Evolutionary conservation across 1,140 invertebrate genomes (phyloP), one percentile per base, ranked within the genome.

Genomic region (Gryon sp.): DNA sequence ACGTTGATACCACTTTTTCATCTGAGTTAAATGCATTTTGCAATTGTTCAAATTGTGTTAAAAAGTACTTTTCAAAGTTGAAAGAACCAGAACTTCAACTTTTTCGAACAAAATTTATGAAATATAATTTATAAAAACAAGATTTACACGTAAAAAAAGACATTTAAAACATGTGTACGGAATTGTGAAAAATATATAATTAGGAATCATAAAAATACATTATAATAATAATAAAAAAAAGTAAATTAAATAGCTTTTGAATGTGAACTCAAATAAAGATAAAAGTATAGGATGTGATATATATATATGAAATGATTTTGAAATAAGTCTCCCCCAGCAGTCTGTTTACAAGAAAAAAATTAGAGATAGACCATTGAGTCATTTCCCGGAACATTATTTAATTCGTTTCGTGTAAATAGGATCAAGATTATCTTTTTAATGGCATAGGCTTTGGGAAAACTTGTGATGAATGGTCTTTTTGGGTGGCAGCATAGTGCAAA

Each of bases 321-420:
- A n/a, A n/a, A n/a, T n/a, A n/a, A n/a, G n/a, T n/a, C n/a, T n/a
- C n/a, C n/a, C n/a, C n/a, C 2, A 26, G 18, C 14, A 8, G 15
- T 22, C 22, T 40, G 22, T 38, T 26, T 46, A 18, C 7, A 12
- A 1, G 16, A 11, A 52, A 63, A 28, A 40, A 65, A 63, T 38
- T 43, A 43, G 38, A 20, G 41, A 2, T 22, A 22, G 15, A 26
- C 45, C 20, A 52, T 65, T 41, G 46, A 52, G 9, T 53, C 46
- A 0, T 15, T 65, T 65, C 60, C 6, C 14, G 14, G 60, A 65
- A 65, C 24, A 41, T 24, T 15, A 4, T 40, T 53, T 32, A 26
- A 65, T 53, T 52, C 46, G 38, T 26, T 43, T 65, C 26, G 18
- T 5, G 36, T 32, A 43, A 53, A 53, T 41, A 52, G 52, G 36